Evolutionary conservation across 2,797 vertebrate genomes (phyloP).

Genomic region (Halcyon leucocephala): DNA sequence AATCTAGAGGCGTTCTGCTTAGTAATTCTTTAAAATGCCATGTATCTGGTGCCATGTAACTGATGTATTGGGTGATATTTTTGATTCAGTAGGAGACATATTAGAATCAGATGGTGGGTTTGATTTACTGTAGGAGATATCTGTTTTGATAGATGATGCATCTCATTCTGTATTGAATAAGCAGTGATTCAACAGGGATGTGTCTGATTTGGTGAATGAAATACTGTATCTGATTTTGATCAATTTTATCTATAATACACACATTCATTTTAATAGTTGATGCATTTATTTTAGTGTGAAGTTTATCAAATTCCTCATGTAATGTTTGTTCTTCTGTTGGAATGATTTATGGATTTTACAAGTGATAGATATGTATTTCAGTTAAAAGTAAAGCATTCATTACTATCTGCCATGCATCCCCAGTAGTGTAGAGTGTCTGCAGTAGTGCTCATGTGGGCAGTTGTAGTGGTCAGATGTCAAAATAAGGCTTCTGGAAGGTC

Average conservation of each 20-base stretch:
- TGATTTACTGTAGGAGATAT: conserved; percentile 77
- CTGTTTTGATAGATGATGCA: conserved; percentile 77
- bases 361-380: conserved; percentile 62
- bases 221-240: conserved; percentile 79
- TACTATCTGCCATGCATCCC: neutral
- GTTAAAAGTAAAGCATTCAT: conserved; percentile 70
- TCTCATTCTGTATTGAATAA: conserved; percentile 76
- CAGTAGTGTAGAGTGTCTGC: conserved; percentile 1
- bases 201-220: conserved; percentile 78
- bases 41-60: conserved; percentile 58
- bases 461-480: neutral
- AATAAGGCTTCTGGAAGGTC: neutral
- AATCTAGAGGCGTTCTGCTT: conserved; percentile 39
- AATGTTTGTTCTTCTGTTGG: conserved; percentile 52
- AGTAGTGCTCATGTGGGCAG: neutral
- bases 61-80: conserved; percentile 74
- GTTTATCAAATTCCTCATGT: conserved; percentile 67
- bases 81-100: conserved; percentile 69
- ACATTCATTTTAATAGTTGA: conserved; percentile 80
- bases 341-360: conserved; percentile 75
- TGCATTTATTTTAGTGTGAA: conserved; percentile 76
- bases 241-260: conserved; percentile 73
- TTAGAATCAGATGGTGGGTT: conserved; percentile 69
- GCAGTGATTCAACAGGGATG: conserved; percentile 77
- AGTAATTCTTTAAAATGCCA: conserved; percentile 65